Evolutionary conservation across 37 sponge, comb jelly and placozoan genomes (phyloP), one percentile per base, ranked within the genome.

Genomic region (Haliclona indistincta): DNA sequence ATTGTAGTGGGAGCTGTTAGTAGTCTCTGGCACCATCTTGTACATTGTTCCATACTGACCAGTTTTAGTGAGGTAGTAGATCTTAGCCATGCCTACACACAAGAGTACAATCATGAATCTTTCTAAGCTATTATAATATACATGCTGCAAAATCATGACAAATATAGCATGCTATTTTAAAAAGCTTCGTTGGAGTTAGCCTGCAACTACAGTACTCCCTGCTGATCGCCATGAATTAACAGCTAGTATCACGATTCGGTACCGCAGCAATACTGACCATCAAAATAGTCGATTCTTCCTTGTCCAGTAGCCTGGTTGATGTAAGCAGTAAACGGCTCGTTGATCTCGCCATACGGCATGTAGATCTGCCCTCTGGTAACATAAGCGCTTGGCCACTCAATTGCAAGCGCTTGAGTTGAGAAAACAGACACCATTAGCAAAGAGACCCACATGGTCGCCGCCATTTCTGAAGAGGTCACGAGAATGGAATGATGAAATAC

Each of bases 301-400:
- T 34, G 86, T 55, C 76, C 79, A 29, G 38, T 54, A 30, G 2
- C 25, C 67, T 76, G 60, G 76, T 92, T 87, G 4, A 88, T 84
- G 73, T 77, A 88, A 35, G 87, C 92, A 35, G 88, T 86, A 64
- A 87, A 97, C 17, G 94, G 94, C 55, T 97, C 97, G 10, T 19
- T 56, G 15, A 97, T 83, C 28, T 86, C 83, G 0, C 89, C 97
- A 52, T 93, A 91, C 2, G 97, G 97, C 42, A 96, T 68, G 61
- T 41, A 34, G 56, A 96, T 77, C 0, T 0, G 0, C 1, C 97
- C 97, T 0, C 26, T 81, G 0, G 68, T 85, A n/a, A 69, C 58
- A 63, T 96, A 96, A 23, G 71, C 40, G n/a, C 71, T 54, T 20
- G 82, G 86, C 78, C 75, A 85, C 35, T 78, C 43, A 47, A 73